phyloP scores from a whole-genome alignment of 2,888 invertebrate species.

The Ophion costatus region DNA sequence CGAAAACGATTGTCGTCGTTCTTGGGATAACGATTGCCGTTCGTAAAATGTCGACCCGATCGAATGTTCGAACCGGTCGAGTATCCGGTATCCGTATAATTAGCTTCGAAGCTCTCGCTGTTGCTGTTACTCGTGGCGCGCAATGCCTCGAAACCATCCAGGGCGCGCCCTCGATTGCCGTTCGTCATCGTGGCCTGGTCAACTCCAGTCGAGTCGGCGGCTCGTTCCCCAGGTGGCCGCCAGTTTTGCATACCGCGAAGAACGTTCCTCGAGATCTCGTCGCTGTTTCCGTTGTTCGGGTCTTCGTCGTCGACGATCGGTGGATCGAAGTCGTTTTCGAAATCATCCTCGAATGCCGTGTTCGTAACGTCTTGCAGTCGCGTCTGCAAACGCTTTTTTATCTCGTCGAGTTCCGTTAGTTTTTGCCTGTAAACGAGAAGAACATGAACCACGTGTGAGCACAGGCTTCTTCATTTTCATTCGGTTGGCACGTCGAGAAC shows the following conservation, averaged over 20 bases:
- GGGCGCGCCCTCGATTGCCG: constrained; percentile 43
- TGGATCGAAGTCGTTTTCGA: constrained; percentile 85
- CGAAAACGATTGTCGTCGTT: constrained; percentile 52
- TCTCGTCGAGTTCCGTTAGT: constrained; percentile 87
- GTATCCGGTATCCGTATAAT: constrained; percentile 69
- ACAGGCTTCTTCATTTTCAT: background rate
- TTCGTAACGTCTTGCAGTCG: constrained; percentile 86
- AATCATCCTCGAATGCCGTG: constrained; percentile 85
- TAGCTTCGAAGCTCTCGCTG: constrained; percentile 61
- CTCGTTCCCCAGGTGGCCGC: constrained; percentile 52
- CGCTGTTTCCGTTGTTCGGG: constrained; percentile 66
- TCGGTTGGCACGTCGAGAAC: constrained; percentile 41
- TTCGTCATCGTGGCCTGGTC: constrained; percentile 40
- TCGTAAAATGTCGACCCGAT: constrained; percentile 60
- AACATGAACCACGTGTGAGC: background rate
- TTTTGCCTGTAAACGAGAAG: constrained; percentile 84
- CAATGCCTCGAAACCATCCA: constrained; percentile 24
- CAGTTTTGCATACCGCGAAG: constrained; percentile 61
- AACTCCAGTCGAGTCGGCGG: constrained; percentile 34
- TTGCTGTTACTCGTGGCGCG: constrained; percentile 51
- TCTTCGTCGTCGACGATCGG: constrained; percentile 72
- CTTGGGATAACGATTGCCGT: constrained; percentile 61
- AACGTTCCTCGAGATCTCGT: constrained; percentile 33
- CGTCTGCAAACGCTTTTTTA: constrained; percentile 86
- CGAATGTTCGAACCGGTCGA: constrained; percentile 69